Conservation (phyloP, 2,113 vertebrate genomes). For the Psittacus erithacus region DNA sequence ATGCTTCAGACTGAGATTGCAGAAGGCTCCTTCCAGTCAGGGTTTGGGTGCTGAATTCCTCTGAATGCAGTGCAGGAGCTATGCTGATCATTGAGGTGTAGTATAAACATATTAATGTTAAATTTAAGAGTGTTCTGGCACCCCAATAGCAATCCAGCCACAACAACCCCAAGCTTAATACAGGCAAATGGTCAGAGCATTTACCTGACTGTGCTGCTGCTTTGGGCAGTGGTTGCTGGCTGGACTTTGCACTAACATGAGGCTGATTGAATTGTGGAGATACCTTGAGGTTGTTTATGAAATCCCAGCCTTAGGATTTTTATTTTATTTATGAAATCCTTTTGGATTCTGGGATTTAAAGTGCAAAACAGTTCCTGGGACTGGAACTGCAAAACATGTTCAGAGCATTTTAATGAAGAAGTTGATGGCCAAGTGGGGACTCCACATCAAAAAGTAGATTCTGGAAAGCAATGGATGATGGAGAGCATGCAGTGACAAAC, state of each 20-base stretch:
- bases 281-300: slow-evolving; percentile 26
- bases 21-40: neutral
- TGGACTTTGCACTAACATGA: neutral
- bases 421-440: slow-evolving; percentile 35
- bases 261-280: neutral
- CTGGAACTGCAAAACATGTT: slow-evolving; percentile 1
- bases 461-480: slow-evolving; percentile 64
- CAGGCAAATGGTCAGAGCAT: neutral
- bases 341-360: slow-evolving; percentile 2
- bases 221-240: neutral
- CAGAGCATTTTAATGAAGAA: slow-evolving; percentile 8
- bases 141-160: neutral
- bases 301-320: neutral
- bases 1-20: neutral
- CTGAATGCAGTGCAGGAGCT: neutral
- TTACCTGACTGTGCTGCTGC: neutral
- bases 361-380: slow-evolving; percentile 25
- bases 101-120: neutral
- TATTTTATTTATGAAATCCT: neutral
- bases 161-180: neutral
- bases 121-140: neutral
- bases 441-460: slow-evolving; percentile 62
- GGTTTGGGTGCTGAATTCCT: neutral
- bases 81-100: neutral
- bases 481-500: slow-evolving; percentile 62